Evolutionary conservation across 2,797 vertebrate species (phyloP).

Genomic region (Rhabdophis nuchalis): DNA sequence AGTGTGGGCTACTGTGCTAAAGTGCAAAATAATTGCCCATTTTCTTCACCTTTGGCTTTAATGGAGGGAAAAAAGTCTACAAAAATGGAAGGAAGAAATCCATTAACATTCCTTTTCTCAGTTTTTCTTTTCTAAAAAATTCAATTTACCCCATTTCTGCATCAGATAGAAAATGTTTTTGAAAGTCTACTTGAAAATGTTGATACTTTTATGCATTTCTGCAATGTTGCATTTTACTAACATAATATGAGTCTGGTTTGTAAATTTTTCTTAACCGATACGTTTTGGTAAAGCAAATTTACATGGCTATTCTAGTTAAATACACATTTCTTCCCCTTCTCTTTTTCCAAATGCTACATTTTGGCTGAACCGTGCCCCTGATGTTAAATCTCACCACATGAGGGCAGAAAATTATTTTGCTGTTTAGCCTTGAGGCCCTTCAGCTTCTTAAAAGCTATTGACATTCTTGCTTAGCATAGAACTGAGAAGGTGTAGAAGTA

Average conservation of each 20-base stretch:
- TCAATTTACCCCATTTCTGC: not conserved
- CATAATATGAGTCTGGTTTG: not conserved
- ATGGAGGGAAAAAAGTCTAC: not conserved
- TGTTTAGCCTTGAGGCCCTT: slow-evolving; percentile 46
- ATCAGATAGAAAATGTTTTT: not conserved
- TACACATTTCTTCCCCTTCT: not conserved
- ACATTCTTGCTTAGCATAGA: slow-evolving; percentile 41
- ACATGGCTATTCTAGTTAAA: not conserved
- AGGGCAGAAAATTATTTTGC: not conserved
- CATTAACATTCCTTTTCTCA: not conserved
- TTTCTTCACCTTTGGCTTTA: not conserved
- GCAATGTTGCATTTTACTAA: not conserved
- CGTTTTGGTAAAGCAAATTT: not conserved
- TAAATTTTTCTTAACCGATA: not conserved
- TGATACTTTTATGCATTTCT: not conserved
- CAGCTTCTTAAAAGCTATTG: slow-evolving; percentile 48
- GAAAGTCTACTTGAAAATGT: not conserved
- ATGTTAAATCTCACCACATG: not conserved
- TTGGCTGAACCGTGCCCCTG: not conserved
- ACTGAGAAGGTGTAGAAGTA: slow-evolving; percentile 44
- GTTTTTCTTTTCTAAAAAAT: not conserved
- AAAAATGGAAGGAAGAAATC: not conserved
- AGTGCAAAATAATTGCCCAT: not conserved
- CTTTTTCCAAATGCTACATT: not conserved
- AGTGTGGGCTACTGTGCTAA: not conserved